Evolutionary conservation across 2,888 invertebrate species (phyloP), one percentile per base, ranked within the genome.

Genomic region (Brenthis ino): DNA sequence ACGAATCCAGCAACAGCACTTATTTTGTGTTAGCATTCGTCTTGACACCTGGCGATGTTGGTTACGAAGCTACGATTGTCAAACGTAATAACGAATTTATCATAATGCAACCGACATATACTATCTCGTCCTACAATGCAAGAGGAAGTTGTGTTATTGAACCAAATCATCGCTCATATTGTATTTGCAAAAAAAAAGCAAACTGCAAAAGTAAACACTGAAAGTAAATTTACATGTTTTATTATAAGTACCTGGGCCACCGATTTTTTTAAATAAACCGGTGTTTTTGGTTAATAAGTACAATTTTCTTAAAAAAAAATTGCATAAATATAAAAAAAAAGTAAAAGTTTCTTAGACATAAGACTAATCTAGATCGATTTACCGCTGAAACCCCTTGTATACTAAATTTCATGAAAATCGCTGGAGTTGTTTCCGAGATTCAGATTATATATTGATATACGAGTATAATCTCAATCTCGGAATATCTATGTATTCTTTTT

Each of bases 21-120:
- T 82, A 94, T 77, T 94, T 95, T 78, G 93, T 96, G 37, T 84
- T 96, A 51, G 93, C 94, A 69, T 90, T 97, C 70, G 88, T 93
- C 69, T 94, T 95, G 12, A 80, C 84, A 1, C 96, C 96, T 0
- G 95, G 95, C 5, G 85, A 93, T 58, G 95, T 94, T 0, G 85
- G 93, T 48, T 96, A 95, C 76, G 96, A 96, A 85, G 94, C 94
- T 1, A 95, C 95, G 0, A 89, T 96, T 11, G 85, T 91, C 37
- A 86, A 90, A 69, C 76, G 82, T 57, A 82, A 77, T 3, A 79
- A 82, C 13, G 79, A 82, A 57, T 92, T 93, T 58, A 81, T 85
- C 69, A 77, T 95, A 57, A 82, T 94, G 28, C 93, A 93, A 4
- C 93, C 93, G 37, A 92, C 95, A 20, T 94, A 95, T 79, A 80